Base-by-base conservation (phyloP, 2,888 invertebrate genomes). In the Melieria omissa region DNA sequence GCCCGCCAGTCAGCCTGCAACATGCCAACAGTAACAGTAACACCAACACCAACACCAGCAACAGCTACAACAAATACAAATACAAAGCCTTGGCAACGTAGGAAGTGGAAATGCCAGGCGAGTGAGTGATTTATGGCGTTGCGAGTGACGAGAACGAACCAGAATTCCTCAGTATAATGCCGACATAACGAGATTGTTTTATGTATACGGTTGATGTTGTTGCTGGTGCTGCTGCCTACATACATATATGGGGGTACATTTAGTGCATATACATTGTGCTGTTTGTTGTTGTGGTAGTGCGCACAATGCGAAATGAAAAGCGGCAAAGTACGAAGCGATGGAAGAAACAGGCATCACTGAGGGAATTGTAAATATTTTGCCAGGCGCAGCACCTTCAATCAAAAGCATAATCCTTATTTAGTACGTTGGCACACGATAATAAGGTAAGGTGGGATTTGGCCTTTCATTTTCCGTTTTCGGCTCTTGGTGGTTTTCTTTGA, bases 111-210 rank as follows among this genome's bases (percentile, higher is more conserved):
- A 77, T 77, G 81, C 79, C 79, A 79, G 80, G 83, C 78, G 81
- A 79, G 82, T 85, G 84, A 84, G 84, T 84, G 84, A 84, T 84
- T 84, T 85, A 84, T 84, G 81, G 85, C 81, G 78, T 80, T 78
- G 78, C 83, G 80, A 84, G 79, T 84, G 84, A 85, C 84, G 84
- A 83, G 84, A 82, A 85, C 82, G 84, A 84, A 84, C 81, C 79
- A 80, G 79, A 82, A 84, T 83, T 82, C 83, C 82, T 84, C 78
- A 83, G 84, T 81, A 84, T 84, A 83, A 84, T 84, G 78, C 82
- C 78, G 81, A 81, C 83, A 84, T 84, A 84, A 84, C 83, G 83
- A 83, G 84, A 84, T 82, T 84, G 84, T 83, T 82, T 80, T 71
- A 63, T 71, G 66, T 71, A 65, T 52, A 29, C 52, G n/a, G 12